These are phyloP conservation scores for Arctopsyche grandis DNA, from an alignment of 1,140 invertebrate species.

Conservation along the genomic window DNA sequence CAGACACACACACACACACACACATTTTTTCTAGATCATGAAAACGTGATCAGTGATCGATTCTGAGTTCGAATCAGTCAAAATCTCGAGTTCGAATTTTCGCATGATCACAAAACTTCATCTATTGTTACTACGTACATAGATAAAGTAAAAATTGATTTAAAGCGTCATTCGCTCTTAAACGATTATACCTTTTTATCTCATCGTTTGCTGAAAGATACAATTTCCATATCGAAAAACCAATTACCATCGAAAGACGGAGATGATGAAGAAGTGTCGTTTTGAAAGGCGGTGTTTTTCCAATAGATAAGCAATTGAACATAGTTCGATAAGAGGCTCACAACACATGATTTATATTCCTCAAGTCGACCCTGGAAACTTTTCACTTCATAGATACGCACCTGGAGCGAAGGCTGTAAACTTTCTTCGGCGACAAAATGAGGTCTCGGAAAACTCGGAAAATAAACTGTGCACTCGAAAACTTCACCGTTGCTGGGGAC, in stretches of 20 bases:
- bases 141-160: too few species aligned
- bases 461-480: background rate
- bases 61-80: too few species aligned
- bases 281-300: background rate
- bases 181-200: background rate
- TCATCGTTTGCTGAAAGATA: background rate
- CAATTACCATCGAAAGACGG: background rate
- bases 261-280: background rate
- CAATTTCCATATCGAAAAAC: background rate
- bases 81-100: too few species aligned
- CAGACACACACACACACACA: too few species aligned
- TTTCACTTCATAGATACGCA: conserved; percentile 18
- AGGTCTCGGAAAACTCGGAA: background rate
- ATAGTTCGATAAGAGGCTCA: background rate
- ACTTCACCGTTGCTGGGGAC: too few species aligned
- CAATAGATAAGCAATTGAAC: background rate
- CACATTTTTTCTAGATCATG: too few species aligned
- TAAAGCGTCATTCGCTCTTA: background rate
- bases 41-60: too few species aligned
- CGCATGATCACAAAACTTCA: too few species aligned
- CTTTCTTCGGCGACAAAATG: conserved; percentile 13
- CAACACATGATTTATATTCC: background rate
- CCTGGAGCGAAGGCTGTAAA: conserved; percentile 2
- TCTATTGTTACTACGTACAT: too few species aligned
- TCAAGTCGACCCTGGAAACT: background rate